These are phyloP conservation scores for Hemaris fuciformis DNA, from an alignment of 2,888 invertebrate species.

Conservation along the genomic window DNA sequence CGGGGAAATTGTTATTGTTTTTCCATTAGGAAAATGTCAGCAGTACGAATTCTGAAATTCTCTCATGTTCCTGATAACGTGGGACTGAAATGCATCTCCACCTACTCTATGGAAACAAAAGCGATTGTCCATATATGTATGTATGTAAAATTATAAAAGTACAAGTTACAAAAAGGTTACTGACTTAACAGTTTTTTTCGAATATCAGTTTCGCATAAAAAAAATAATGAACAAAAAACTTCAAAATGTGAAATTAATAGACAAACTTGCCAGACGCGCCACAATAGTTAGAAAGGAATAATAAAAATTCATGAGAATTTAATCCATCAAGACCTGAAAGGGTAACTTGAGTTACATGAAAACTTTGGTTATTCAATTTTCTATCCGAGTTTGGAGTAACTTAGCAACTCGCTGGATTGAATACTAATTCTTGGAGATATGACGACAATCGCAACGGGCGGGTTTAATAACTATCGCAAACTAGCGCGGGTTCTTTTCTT, in stretches of 20 bases:
- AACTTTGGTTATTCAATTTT: not conserved
- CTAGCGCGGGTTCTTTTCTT: not conserved
- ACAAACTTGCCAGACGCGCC: not conserved
- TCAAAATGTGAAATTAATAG: not conserved
- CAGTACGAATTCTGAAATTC: too few species aligned
- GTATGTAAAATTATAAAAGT: too few species aligned
- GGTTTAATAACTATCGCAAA: not conserved
- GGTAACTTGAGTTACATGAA: not conserved
- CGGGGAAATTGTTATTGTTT: too few species aligned
- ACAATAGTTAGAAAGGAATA: not conserved
- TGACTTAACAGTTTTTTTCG: not conserved
- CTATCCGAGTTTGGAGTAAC: not conserved
- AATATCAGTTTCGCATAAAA: not conserved
- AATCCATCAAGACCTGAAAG: not conserved
- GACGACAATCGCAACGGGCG: not conserved
- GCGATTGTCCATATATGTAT: too few species aligned
- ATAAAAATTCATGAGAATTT: conserved; percentile 4
- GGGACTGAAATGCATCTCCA: too few species aligned
- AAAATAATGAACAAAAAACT: not conserved
- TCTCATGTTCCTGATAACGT: too few species aligned
- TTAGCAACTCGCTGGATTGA: not conserved
- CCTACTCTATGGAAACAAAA: too few species aligned
- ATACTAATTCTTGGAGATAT: conserved; percentile 16
- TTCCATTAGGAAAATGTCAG: too few species aligned
- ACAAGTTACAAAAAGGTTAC: not conserved